Percentiles rank a stretch among this genome's conserved stretches.
Evolutionary conservation across 1,140 invertebrate species (phyloP).

Genomic region (Atopsyche davidsoni): DNA sequence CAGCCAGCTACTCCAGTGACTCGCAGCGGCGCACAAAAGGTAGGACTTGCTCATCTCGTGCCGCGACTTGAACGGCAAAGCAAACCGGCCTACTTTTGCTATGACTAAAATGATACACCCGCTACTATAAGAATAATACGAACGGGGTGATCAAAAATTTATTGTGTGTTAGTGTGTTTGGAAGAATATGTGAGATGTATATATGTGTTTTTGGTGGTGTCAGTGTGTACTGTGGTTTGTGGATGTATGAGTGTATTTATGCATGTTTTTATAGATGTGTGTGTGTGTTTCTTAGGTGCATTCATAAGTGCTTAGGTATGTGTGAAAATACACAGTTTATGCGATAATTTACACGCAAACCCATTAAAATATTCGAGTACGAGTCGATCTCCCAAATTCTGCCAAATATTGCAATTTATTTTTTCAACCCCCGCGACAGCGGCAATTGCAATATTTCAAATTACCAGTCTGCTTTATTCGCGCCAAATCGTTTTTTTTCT

Average conservation of each 20-base stretch:
- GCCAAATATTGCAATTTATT: no score
- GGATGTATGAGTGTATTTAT: slow-evolving; percentile 1
- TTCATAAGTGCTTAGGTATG: background rate
- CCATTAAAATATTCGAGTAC: background rate
- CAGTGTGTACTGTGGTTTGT: background rate
- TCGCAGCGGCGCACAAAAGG: slow-evolving; percentile 15
- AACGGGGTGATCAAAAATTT: background rate
- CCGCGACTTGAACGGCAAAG: background rate
- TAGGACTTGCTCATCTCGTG: slow-evolving; percentile 5
- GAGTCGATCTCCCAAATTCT: no score
- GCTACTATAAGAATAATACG: background rate
- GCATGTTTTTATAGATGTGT: background rate
- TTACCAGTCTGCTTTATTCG: no score
- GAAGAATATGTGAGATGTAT: background rate
- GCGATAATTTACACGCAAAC: background rate
- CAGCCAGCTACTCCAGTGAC: slow-evolving; percentile 19
- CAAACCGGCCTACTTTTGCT: no score
- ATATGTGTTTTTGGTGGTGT: background rate
- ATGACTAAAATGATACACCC: background rate
- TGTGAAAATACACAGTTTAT: background rate
- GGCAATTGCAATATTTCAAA: no score
- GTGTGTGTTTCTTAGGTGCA: background rate
- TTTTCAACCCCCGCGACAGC: no score
- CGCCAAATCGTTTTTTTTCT: no score
- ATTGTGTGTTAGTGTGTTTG: background rate